Evolutionary conservation across 1,140 invertebrate species (phyloP).

Genomic region (Calephelis virginiensis): DNA sequence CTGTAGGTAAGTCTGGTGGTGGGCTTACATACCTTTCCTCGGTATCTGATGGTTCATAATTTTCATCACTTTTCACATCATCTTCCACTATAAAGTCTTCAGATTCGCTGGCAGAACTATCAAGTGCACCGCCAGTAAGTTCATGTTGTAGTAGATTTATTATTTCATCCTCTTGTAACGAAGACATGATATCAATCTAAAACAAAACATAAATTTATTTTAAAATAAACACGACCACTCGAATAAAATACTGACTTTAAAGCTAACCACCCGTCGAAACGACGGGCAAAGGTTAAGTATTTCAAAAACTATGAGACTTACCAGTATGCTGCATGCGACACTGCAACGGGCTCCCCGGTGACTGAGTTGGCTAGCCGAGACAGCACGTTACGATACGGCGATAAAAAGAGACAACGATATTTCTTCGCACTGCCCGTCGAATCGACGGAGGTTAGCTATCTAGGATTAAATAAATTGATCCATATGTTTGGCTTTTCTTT

Average conservation of each 20-base stretch:
- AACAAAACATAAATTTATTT: constrained; percentile 16
- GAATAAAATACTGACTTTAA: constrained; percentile 1
- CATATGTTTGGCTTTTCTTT: too few relatives aligned
- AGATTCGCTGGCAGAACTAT: constrained; percentile 17
- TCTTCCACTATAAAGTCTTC: constrained; percentile 15
- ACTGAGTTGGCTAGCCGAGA: too few relatives aligned
- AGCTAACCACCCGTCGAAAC: constrained; percentile 23
- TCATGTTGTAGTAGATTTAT: constrained; percentile 16
- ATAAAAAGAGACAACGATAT: constrained; percentile 20
- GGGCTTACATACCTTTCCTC: constrained; percentile 17
- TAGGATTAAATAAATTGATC: not conserved
- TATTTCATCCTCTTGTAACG: constrained; percentile 22
- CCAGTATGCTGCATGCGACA: too few relatives aligned
- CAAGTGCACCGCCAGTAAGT: constrained; percentile 12
- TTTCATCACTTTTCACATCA: constrained; percentile 18
- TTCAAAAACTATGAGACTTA: constrained; percentile 21
- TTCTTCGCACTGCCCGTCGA: not conserved
- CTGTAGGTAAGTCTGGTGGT: not conserved
- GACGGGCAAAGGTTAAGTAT: constrained; percentile 18
- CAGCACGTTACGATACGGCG: not conserved
- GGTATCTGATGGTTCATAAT: constrained; percentile 21
- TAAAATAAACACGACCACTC: not conserved
- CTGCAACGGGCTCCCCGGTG: too few relatives aligned
- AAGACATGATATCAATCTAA: constrained; percentile 21
- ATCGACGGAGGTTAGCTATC: constrained; percentile 8